Base-by-base conservation (phyloP, 64 coral and sea anemone genomes). In the Montipora sp. region DNA sequence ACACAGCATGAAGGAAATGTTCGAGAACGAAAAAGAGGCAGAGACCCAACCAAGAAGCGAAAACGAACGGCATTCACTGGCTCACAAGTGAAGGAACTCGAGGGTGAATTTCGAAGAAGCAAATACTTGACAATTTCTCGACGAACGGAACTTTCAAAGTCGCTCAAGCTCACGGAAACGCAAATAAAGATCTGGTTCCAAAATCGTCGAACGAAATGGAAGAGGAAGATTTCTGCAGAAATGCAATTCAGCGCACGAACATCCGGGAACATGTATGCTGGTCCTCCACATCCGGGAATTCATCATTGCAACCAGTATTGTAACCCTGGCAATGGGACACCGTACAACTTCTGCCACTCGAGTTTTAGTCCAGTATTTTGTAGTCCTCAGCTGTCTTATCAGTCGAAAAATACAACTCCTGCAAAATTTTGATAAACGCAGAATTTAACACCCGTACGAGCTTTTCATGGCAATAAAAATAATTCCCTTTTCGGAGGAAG, bases 101-200 rank as follows among this genome's bases (percentile, higher is more conserved):
- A 99, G 78, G 79, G 83, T 21, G 98, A 99, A 83, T 99, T 99
- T 69, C 84, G 96, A 20, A 99, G 93, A 60, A 99, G 94, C 83
- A 99, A 99, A 96, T 99, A 99, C 75, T 92, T 99, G 6, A 99
- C 91, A n/a, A 95, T 99, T 44, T 99, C 94, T 61, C 84, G 98
- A 75, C 81, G 98, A 92, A 96, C 96, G 78, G 98, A 99, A 79
- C 92, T 99, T 88, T 96, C 98, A 16, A 99, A 96, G 70, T 96
- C 98, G 8, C 73, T 99, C 55, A 96, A 77, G 72, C 90, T 99
- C 16, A 99, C 98, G 2, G 98, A 99, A 83, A 99, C 98, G 8
- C 98, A 99, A 78, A 99, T 99, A 67, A 99, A 99, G 75, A 99
- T 99, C 77, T 99, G 98, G 98, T 99, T 99, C 45, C 98, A 99